Percentiles rank a stretch among this genome's conserved stretches.
These are phyloP conservation scores for Lottia scabra DNA, from an alignment of 2,888 invertebrate genomes.

Conservation along the genomic window DNA sequence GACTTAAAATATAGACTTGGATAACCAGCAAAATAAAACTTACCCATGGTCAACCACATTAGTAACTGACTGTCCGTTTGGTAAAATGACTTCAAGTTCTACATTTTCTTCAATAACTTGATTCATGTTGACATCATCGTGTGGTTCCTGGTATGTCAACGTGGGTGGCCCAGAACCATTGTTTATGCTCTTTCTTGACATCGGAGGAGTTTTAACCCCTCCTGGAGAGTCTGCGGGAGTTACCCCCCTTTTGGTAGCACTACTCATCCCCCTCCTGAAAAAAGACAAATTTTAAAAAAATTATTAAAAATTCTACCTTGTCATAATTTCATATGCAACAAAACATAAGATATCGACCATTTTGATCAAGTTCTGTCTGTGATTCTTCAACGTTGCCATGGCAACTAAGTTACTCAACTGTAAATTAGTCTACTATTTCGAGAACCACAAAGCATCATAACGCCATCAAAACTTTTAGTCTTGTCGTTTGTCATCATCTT, in stretches of 20 bases:
- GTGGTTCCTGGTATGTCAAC: conserved; percentile 44
- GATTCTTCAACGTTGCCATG: too few species aligned
- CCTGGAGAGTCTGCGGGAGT: conserved; percentile 32
- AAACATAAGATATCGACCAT: too few species aligned
- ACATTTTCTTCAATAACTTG: conserved; percentile 49
- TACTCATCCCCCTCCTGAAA: conserved; percentile 56
- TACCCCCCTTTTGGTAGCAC: conserved; percentile 43
- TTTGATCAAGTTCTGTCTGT: too few species aligned
- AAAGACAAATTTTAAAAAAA: background rate
- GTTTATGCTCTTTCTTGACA: conserved; percentile 24
- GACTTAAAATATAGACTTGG: too few species aligned
- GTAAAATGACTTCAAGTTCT: conserved; percentile 41
- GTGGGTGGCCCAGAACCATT: conserved; percentile 46
- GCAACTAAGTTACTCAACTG: too few species aligned
- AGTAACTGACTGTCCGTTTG: conserved; percentile 34
- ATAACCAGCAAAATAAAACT: conserved; percentile 26
- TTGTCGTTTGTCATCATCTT: too few species aligned
- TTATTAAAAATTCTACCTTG: too few species aligned
- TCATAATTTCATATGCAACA: too few species aligned
- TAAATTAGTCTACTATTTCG: too few species aligned
- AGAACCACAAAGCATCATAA: too few species aligned
- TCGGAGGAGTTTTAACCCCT: conserved; percentile 15
- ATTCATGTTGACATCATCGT: conserved; percentile 55
- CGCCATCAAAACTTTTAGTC: too few species aligned
- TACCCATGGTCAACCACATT: conserved; percentile 37